Evolutionary conservation across 2,888 invertebrate genomes (phyloP), one percentile per base, ranked within the genome.

Genomic region (Lumbricus terrestris): DNA sequence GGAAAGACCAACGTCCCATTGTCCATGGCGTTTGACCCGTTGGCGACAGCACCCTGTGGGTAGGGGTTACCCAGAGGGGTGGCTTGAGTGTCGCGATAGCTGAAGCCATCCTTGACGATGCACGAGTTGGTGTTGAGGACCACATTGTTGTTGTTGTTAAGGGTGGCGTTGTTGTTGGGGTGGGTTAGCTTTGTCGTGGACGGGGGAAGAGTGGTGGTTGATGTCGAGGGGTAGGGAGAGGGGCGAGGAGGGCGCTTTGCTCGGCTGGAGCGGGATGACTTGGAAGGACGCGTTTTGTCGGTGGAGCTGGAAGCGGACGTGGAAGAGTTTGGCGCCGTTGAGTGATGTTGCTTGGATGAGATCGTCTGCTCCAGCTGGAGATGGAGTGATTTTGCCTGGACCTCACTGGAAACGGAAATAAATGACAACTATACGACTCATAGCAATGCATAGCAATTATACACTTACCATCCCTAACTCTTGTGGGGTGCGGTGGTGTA

Each of bases 301-400:
- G 94, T 82, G 90, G 89, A 16, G 40, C n/a, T 20, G 37, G 83
- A 34, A 91, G 88, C 93, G 20, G 88, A 38, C 8, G 38, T 18
- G 29, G 42, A 93, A 93, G 90, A 93, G 93, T 42, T 69, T 90
- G 82, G 89, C 93, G 91, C 82, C 38, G 88, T 47, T 37, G 34
- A 85, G 37, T 42, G 93, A 93, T 6, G 93, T 91, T 37, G 92
- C 92, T 91, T 94, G 94, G 93, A 92, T 33, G 92, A 82, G 90
- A 93, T 93, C 69, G 96, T 96, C 95, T 98, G 98, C 91, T 97
- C 97, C 93, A 96, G 95, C 94, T 97, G 97, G 88, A 98, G 95
- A 90, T 97, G 96, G 89, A 97, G 95, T 92, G 97, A 97, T 93
- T 97, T 97, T 90, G 97, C 97, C 96, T 98, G 97, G 91, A 97